Percentiles rank a stretch among this genome's conserved stretches.
Conservation (phyloP, 2,888 invertebrate species). For the Holacanthella duospinosa region DNA sequence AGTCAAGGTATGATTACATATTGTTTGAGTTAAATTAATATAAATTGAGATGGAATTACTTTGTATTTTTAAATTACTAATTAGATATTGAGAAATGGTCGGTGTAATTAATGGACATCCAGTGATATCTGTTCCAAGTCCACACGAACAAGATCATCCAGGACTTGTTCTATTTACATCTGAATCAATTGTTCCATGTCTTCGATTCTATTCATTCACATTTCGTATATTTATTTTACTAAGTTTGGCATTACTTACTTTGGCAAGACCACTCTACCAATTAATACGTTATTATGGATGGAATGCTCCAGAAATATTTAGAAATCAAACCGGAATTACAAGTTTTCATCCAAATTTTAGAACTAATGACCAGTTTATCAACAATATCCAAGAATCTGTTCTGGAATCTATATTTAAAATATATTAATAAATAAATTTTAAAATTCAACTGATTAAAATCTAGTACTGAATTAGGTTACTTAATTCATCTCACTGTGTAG, state of each 20-base stretch:
- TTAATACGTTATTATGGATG: slow-evolving; percentile 26
- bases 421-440: not conserved
- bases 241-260: slow-evolving; percentile 23
- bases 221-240: slow-evolving; percentile 30
- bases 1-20: not conserved
- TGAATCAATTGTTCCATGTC: slow-evolving; percentile 30
- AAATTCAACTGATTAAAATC: no score
- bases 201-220: slow-evolving; percentile 33
- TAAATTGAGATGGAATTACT: not conserved
- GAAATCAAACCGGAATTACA: slow-evolving; percentile 16
- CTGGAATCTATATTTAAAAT: not conserved
- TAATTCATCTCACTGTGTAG: no score
- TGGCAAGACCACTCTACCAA: slow-evolving; percentile 26
- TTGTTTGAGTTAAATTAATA: not conserved
- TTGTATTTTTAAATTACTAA: not conserved
- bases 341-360: not conserved
- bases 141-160: slow-evolving; percentile 32
- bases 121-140: slow-evolving; percentile 26
- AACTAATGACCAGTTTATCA: not conserved
- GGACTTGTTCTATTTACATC: slow-evolving; percentile 31
- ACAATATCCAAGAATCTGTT: not conserved
- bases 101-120: slow-evolving; percentile 26
- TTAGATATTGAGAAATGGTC: slow-evolving; percentile 19
- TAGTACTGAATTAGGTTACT: no score
- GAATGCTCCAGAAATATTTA: slow-evolving; percentile 25